Base-by-base conservation (phyloP, 2,888 invertebrate species). In the Epistrophe grossulariae region DNA sequence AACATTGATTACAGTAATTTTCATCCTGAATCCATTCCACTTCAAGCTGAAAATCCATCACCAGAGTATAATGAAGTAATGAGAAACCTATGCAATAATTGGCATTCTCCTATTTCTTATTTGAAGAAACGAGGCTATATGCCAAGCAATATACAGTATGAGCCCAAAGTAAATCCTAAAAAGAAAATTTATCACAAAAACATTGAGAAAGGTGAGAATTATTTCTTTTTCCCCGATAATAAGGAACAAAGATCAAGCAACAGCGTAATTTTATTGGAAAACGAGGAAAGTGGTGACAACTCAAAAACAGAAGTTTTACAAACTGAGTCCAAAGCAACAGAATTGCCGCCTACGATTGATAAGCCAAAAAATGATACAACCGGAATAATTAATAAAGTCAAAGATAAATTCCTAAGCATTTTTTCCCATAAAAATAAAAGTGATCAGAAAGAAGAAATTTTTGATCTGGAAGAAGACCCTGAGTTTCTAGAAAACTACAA, bases 401-500 rank as follows among this genome's bases (percentile, higher is more conserved):
- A 79, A 78, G 81, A 89, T 78, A 88, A 88, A 72, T 88, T 88
- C 57, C 81, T 89, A 35, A 88, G 84, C 72, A 82, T 89, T 83
- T 89, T 89, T 81, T 74, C 78, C 13, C 81, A 74, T n/a, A 73
- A 73, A 40, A 55, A 52, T n/a, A n/a, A 13, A 2, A 40, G 4
- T 35, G 31, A 66, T 13, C 24, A 38, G 0, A 7, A 15, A 1
- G 28, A 74, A 11, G n/a, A 13, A 24, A 11, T 43, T 17, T 31
- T 59, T 15, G 52, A 79, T 10, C 9, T 60, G 2, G 50, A 64
- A 17, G 76, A 71, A 17, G 76, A 71, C 15, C 31, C 57, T 0
- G 68, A 79, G 5, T 48, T 71, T 38, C 24, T 62, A 9, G 70
- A 72, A 2, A 45, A 57, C 28, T 66, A 71, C n/a, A 60, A 79